Base-by-base conservation (phyloP, 2,113 vertebrate genomes). In the Forbesichthys papilliferus region DNA sequence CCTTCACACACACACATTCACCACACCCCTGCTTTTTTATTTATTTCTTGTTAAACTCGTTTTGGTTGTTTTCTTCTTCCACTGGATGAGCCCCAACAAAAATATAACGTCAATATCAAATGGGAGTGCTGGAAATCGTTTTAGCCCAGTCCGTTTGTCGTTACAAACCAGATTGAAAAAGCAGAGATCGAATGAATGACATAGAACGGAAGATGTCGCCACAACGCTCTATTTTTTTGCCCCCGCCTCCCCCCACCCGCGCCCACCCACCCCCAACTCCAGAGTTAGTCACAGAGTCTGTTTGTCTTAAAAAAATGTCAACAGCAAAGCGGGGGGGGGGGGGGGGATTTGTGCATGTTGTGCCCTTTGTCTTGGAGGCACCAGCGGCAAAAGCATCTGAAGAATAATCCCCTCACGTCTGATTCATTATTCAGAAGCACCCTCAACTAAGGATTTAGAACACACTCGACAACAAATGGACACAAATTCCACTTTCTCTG, bases 281-380 rank as follows among this genome's bases (percentile, higher is more conserved):
- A 8, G 75, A 84, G 75, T 68, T 53, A 8, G 73, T 64, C 48
- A 47, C 1, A 9, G 56, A 64, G 6, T 85, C 64, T 61, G 20
- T 83, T 81, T 77, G 75, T 71, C 68, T 87, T 86, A 74, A 81
- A 84, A 75, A 87, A 84, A 86, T 84, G 75, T 82, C 79, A 82
- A 72, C 42, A 5, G 72, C 63, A 70, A 78, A 75, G 75, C 79
- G 64, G 1, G 0, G 71, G 27, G 27, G 2, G 27, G 27, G 20
- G 20, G 1, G 27, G 27, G 77, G 82, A 88, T 85, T 84, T 87
- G 74, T 74, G n/a, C 8, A 69, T 11, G 12, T 64, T 48, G 5
- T 67, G 74, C 62, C 66, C 66, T 60, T 11, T 36, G 16, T 58
- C 46, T 27, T 48, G 55, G 1, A 34, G 78, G 73, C 77, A 78